Evolutionary conservation across 92 coral and sea anemone species (phyloP).

Genomic region (Nematostella vectensis): DNA sequence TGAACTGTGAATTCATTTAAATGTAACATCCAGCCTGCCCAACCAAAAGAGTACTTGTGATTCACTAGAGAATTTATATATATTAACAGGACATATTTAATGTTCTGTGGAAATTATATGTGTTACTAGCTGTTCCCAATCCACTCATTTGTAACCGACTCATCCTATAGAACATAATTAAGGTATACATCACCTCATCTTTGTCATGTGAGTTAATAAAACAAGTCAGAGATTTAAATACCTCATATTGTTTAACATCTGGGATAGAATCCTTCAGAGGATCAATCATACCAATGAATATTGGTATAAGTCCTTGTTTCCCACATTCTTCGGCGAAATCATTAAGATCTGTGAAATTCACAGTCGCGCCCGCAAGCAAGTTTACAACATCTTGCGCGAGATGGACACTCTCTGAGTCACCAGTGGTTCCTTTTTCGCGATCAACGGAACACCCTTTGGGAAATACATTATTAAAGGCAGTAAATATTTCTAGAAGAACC

Average conservation of each 20-base stretch:
- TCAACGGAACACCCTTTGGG: neutral
- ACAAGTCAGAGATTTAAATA: constrained; percentile 4
- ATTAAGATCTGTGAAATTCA: constrained; percentile 12
- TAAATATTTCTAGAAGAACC: neutral
- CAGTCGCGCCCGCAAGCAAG: constrained; percentile 17
- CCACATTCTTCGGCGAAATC: constrained; percentile 25
- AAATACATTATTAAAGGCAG: constrained; percentile 1
- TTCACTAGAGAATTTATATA: too few species aligned
- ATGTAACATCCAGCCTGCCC: too few species aligned
- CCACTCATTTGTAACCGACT: too few species aligned
- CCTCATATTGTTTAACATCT: constrained; percentile 28
- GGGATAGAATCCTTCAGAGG: constrained; percentile 31
- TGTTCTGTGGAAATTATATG: too few species aligned
- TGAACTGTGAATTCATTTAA: too few species aligned
- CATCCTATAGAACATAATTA: too few species aligned
- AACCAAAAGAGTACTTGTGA: too few species aligned
- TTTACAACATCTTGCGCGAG: constrained; percentile 19
- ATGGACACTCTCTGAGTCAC: neutral
- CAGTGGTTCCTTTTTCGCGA: neutral
- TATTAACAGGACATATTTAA: too few species aligned
- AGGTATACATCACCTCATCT: too few species aligned
- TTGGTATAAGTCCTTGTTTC: constrained; percentile 21
- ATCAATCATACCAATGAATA: constrained; percentile 23
- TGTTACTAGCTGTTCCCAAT: too few species aligned
- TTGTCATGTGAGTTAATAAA: neutral